Percentiles rank a stretch among this genome's conserved stretches.
These are phyloP conservation scores for Gymnopithys bicolor DNA, from an alignment of 2,797 vertebrate species.

Conservation along the genomic window DNA sequence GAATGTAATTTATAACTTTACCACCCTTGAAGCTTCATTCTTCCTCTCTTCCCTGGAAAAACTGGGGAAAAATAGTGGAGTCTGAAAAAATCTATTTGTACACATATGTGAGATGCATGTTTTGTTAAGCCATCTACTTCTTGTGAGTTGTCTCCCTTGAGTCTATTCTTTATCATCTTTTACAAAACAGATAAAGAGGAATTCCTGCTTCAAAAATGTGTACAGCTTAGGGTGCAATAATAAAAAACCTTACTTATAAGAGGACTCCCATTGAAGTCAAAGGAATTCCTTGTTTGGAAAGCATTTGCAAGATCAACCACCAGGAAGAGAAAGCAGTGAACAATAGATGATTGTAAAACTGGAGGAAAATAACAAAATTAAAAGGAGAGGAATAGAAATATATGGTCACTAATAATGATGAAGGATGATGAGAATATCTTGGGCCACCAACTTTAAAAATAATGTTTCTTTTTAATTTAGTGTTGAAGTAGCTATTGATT, in stretches of 20 bases:
- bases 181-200: constrained; percentile 25
- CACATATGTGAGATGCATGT: background rate
- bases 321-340: background rate
- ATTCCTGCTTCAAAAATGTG: constrained; percentile 30
- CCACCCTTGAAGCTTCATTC: background rate
- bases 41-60: background rate
- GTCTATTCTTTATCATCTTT: constrained; percentile 11
- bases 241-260: background rate
- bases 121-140: background rate
- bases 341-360: background rate
- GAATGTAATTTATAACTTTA: background rate
- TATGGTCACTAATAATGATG: background rate
- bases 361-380: background rate
- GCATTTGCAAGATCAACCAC: background rate
- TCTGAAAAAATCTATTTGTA: background rate
- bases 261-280: background rate
- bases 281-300: background rate
- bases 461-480: background rate
- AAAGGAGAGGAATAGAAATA: background rate
- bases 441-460: background rate
- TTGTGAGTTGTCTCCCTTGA: background rate
- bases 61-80: background rate
- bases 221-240: background rate
- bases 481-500: background rate
- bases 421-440: background rate